Conservation (phyloP, 2,888 invertebrate species). For the Sphaerophoria taeniata region DNA sequence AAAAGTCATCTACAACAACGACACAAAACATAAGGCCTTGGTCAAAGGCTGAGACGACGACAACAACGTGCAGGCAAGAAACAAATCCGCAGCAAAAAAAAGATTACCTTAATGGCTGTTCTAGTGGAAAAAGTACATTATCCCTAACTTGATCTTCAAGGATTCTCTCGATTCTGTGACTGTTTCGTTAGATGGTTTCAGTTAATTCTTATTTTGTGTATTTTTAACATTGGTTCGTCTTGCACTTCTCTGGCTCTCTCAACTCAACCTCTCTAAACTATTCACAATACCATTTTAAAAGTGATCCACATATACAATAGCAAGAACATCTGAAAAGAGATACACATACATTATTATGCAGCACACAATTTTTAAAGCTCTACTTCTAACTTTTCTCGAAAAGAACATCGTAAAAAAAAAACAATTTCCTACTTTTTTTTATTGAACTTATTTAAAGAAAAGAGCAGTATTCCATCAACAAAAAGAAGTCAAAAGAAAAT, state of each 20-base stretch:
- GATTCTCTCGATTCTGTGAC: slow-evolving; percentile 6
- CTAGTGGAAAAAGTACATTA: too few relatives aligned
- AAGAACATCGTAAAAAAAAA: background rate
- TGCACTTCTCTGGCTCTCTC: too few relatives aligned
- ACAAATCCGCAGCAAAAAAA: slow-evolving; percentile 38
- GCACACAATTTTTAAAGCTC: background rate
- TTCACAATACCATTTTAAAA: too few relatives aligned
- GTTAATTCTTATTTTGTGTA: slow-evolving; percentile 11
- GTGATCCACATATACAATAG: too few relatives aligned
- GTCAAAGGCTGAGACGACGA: too few relatives aligned
- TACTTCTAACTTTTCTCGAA: background rate
- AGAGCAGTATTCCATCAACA: background rate
- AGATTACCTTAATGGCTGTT: slow-evolving; percentile 42
- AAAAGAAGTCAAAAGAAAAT: background rate
- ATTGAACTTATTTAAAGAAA: slow-evolving; percentile 10
- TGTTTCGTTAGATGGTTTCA: slow-evolving; percentile 9
- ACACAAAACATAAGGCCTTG: too few relatives aligned
- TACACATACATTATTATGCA: slow-evolving; percentile 37
- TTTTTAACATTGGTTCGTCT: too few relatives aligned
- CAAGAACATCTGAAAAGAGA: slow-evolving; percentile 4
- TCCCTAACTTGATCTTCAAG: slow-evolving; percentile 44
- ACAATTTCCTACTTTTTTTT: background rate
- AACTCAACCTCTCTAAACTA: too few relatives aligned
- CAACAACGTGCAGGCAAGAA: too few relatives aligned
- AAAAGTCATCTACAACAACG: too few relatives aligned